A percentile compares a stretch with the other conserved stretches of the same genome.
phyloP scores from a whole-genome alignment of 37 sponge, comb jelly and placozoan genomes.

The Haliclona indistincta region DNA sequence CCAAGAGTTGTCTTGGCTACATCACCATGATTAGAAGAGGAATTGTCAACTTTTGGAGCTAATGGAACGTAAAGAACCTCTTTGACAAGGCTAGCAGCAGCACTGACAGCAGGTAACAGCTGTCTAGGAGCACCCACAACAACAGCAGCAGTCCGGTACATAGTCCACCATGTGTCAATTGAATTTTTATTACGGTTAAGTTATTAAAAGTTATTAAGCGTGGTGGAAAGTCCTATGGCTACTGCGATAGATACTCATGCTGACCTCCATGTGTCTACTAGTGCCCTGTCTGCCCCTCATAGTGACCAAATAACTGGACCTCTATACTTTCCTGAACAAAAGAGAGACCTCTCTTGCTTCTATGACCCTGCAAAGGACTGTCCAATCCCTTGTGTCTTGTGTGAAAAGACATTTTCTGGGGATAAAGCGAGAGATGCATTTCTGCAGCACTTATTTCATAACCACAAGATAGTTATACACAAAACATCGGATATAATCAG shows the following conservation, averaged over 20 bases:
- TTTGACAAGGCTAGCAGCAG: slow-evolving; percentile 42
- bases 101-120: slow-evolving; percentile 57
- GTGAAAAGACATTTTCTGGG: slow-evolving; percentile 23
- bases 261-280: not conserved
- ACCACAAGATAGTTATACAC: slow-evolving; percentile 69
- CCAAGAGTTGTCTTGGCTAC: not conserved
- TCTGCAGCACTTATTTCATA: slow-evolving; percentile 42
- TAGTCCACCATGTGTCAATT: not conserved
- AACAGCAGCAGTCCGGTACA: slow-evolving; percentile 59
- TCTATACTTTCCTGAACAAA: slow-evolving; percentile 53
- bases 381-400: slow-evolving; percentile 51
- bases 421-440: slow-evolving; percentile 37
- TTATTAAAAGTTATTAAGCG: not conserved
- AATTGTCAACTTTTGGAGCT: not conserved
- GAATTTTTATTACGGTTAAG: too few relatives aligned
- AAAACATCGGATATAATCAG: slow-evolving; percentile 37
- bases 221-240: not conserved
- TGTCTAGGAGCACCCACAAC: slow-evolving; percentile 27
- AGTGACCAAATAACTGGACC: slow-evolving; percentile 31
- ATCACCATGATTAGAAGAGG: not conserved
- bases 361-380: slow-evolving; percentile 26
- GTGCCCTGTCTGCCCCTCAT: not conserved
- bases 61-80: slow-evolving; percentile 73
- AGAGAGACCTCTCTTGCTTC: slow-evolving; percentile 23
- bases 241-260: not conserved